Percentiles rank a stretch among this genome's conserved stretches.
These are phyloP conservation scores for Microtus obscurus DNA, from an alignment of 2,797 vertebrate genomes.

Conservation along the genomic window DNA sequence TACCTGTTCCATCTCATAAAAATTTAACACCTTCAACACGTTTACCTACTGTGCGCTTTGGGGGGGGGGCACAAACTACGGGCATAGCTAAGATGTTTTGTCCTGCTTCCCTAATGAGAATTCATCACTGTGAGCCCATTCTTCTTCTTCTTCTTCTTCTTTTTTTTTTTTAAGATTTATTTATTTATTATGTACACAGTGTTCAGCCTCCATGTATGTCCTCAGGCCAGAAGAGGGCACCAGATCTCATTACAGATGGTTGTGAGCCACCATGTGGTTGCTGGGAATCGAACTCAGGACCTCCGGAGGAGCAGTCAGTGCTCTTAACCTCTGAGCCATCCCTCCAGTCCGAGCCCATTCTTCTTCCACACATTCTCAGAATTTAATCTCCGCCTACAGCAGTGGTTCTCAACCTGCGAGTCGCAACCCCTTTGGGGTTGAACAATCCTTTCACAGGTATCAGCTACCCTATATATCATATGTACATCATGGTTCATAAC, in stretches of 20 bases:
- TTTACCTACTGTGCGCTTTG: neutral
- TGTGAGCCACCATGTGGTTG: no score
- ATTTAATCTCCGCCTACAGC: neutral
- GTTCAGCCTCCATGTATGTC: no score
- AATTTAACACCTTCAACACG: neutral
- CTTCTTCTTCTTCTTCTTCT: no score
- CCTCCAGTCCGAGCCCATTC: no score
- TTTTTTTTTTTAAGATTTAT: no score
- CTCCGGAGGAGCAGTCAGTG: no score
- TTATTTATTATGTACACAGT: no score
- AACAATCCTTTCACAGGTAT: neutral
- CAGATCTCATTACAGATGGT: no score
- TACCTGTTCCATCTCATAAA: neutral
- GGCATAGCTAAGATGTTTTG: no score
- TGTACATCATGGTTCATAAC: neutral
- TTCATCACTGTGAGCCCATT: neutral
- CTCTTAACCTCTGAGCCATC: no score
- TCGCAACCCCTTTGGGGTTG: rapidly evolving
- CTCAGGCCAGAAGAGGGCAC: no score
- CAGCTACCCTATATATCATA: neutral
- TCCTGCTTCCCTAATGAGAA: neutral
- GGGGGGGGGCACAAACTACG: neutral
- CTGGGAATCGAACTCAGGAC: no score
- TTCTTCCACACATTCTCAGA: neutral
- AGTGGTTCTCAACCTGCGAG: neutral